Base-by-base conservation (phyloP, 2,113 vertebrate species). In the Syrrhaptes paradoxus region DNA sequence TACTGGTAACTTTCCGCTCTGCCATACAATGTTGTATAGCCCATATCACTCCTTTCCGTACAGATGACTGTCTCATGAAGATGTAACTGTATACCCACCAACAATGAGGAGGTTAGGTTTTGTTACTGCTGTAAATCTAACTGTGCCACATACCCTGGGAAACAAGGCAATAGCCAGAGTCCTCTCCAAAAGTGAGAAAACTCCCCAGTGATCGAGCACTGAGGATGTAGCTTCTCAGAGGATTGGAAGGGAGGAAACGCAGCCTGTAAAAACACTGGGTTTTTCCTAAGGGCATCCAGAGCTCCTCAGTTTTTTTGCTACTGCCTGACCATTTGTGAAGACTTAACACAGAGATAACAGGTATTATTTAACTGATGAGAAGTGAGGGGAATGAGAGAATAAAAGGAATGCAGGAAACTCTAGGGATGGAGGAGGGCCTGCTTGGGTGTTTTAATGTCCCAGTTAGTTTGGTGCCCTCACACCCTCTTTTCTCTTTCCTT, bases 231-330 rank as follows among this genome's bases (percentile, higher is more conserved):
- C 49, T 93, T 90, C 71, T 0, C 0, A 88, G 52, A 87, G 61
- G 84, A 91, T 10, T 16, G 90, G 78, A 78, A 59, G 22, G 38
- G 52, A 93, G 18, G 52, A 21, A 87, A 73, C 34, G n/a, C 17
- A 93, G 85, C 83, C 32, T 54, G 77, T 89, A 87, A 79, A 95
- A 96, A 77, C 10, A 12, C n/a, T 89, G 31, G 32, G 2, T 63
- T 91, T 95, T 96, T 96, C 63, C 59, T 68, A 94, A 87, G 95
- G 90, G 93, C 87, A 95, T 95, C 95, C 95, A 95, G 92, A 94
- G 92, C 68, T 93, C 83, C 92, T 96, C 85, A 91, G 80, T 79
- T 57, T 87, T 92, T 95, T 96, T 97, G 74, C 78, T 96, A 91
- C 61, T 91, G 91, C 87, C 89, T 92, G 70, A 94, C 59, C 75